Evolutionary conservation across 92 coral and sea anemone species (phyloP).

Genomic region (Heliopora coerulea): DNA sequence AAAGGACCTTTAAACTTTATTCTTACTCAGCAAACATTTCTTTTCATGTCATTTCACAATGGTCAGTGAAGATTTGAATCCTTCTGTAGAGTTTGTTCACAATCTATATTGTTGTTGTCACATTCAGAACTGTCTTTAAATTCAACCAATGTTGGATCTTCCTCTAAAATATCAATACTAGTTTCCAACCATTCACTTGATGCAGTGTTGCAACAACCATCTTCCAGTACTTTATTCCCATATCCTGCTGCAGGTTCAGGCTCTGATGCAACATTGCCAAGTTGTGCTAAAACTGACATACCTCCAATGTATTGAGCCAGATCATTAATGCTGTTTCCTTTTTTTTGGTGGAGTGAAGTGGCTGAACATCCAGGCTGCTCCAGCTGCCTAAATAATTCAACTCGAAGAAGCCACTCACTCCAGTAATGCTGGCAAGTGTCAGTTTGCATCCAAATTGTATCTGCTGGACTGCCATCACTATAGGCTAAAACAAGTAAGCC

Average conservation of each 20-base stretch:
- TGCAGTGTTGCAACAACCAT: background rate
- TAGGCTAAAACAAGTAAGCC: conserved; percentile 81
- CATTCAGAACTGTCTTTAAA: conserved; percentile 11
- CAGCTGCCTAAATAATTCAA: conserved; percentile 59
- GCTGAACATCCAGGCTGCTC: background rate
- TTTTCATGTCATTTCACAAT: no score
- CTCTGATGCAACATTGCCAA: background rate
- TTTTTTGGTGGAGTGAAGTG: background rate
- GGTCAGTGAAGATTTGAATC: no score
- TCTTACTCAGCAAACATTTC: no score
- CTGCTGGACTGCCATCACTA: conserved; percentile 83
- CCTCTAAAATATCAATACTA: conserved; percentile 3
- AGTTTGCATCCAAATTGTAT: conserved; percentile 62
- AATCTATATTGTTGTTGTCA: no score
- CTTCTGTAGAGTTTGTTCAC: no score
- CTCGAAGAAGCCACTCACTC: conserved; percentile 76
- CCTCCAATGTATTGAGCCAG: conserved; percentile 28
- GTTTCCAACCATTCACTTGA: background rate
- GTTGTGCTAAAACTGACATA: background rate
- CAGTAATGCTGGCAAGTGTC: conserved; percentile 74
- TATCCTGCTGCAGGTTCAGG: background rate
- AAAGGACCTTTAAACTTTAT: no score
- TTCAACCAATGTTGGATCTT: conserved; percentile 18
- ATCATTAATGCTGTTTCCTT: conserved; percentile 9
- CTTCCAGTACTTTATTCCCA: background rate